Base-by-base conservation (phyloP, 92 coral and sea anemone species). In the Desmophyllum pertusum region DNA sequence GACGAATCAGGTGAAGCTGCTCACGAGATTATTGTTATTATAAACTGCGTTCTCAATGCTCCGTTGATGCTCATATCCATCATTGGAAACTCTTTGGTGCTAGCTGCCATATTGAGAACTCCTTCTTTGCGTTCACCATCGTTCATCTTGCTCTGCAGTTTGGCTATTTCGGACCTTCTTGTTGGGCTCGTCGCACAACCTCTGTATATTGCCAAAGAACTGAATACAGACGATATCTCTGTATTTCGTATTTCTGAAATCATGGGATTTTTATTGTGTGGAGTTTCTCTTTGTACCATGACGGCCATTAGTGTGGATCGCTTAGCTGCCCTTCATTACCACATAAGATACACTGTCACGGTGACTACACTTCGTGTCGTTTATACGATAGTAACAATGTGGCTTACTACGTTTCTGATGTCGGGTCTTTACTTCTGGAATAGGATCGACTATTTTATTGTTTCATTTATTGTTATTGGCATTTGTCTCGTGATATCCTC, bases 111-210 rank as follows among this genome's bases (percentile, higher is more conserved):
- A 25, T 62, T 62, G 40, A 62, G 19, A 30, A 78, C 82, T n/a
- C 82, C 57, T 31, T 61, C 71, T 37, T 59, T 41, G 41, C 82
- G 57, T 29, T 62, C 82, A 42, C 82, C 82, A 30, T 78, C 72
- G 29, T 41, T 27, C 3, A 41, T 42, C 63, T 63, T 78, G 29
- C 19, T 78, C 29, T 61, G 82, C 72, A 42, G 72, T 78, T 70
- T 78, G 10, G 82, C 72, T 29, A 10, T 78, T 7, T 78, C 82
- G 18, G 82, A 62, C 25, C 82, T 78, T 40, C 70, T 78, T 41
- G 82, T 78, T 1, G 82, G 82, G 21, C 39, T 63, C 9, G 38
- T 78, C 10, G 72, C 63, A 18, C 83, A 78, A 29, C 83, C 83
- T 0, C 57, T 63, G 8, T 78, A 39, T 70, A 78, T 78, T 17